Conservation (phyloP, 2,888 invertebrate genomes). For the Smittia aterrima region DNA sequence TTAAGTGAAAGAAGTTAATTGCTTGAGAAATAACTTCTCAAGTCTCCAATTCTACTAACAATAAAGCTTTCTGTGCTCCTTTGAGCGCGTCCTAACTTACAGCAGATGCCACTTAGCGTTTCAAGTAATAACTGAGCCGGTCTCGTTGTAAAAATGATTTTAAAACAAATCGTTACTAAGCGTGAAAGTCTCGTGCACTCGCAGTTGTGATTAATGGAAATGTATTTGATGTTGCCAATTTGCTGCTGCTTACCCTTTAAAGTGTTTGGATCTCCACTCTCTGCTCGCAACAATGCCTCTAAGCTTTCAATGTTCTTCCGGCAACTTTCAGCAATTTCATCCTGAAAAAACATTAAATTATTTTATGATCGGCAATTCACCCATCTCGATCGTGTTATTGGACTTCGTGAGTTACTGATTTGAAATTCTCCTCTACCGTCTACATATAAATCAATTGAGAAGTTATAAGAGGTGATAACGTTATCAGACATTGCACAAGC, state of each 20-base stretch:
- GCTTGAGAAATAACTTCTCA: not conserved
- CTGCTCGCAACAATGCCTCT: slow-evolving; percentile 64
- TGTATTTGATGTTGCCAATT: slow-evolving; percentile 32
- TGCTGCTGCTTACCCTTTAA: slow-evolving; percentile 24
- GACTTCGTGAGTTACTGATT: not conserved
- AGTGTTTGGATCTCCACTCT: slow-evolving; percentile 43
- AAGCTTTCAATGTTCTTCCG: slow-evolving; percentile 82
- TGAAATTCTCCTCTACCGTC: not conserved
- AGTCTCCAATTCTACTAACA: not conserved
- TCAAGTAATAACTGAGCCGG: not conserved
- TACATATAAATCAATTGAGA: not conserved
- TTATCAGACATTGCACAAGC: not conserved
- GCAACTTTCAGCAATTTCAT: slow-evolving; percentile 80
- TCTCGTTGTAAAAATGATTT: not conserved
- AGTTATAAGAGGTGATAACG: not conserved
- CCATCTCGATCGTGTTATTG: not conserved
- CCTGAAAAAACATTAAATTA: slow-evolving; percentile 55
- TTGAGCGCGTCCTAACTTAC: slow-evolving; percentile 12
- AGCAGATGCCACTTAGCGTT: not conserved
- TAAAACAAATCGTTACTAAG: slow-evolving; percentile 46
- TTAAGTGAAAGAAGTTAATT: not conserved
- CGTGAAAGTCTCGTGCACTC: slow-evolving; percentile 53
- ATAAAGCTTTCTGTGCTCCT: not conserved
- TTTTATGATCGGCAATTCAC: not conserved
- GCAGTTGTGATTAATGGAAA: slow-evolving; percentile 47